Conservation (phyloP, 2,888 invertebrate species). For the Rapana venosa region DNA sequence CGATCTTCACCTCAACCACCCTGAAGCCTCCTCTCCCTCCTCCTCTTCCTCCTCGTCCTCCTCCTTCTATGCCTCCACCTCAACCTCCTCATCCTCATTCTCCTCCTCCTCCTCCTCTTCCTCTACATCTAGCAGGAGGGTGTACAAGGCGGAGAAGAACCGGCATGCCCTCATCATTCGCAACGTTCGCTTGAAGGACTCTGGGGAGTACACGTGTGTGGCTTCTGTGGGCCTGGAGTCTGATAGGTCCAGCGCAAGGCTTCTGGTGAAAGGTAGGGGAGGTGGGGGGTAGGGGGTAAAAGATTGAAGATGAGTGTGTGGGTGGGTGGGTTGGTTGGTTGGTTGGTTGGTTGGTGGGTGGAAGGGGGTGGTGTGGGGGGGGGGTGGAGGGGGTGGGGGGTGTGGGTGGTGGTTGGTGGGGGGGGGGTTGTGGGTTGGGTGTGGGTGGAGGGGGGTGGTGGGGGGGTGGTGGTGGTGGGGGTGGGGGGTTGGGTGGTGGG, state of each 20-base stretch:
- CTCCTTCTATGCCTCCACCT: too few relatives aligned
- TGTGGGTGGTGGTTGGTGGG: too few relatives aligned
- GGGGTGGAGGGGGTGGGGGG: too few relatives aligned
- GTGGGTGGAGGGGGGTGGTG: too few relatives aligned
- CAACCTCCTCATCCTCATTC: not conserved
- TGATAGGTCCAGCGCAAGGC: slow-evolving; percentile 59
- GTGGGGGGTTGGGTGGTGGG: too few relatives aligned
- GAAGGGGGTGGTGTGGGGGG: too few relatives aligned
- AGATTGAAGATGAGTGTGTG: too few relatives aligned
- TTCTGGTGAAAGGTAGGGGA: slow-evolving; percentile 62
- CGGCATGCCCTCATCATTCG: slow-evolving; percentile 62
- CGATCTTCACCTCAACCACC: slow-evolving; percentile 37
- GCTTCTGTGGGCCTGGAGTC: slow-evolving; percentile 59
- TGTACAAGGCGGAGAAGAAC: slow-evolving; percentile 53
- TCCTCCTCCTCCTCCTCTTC: not conserved
- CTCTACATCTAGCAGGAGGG: slow-evolving; percentile 49
- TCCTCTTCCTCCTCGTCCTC: not conserved
- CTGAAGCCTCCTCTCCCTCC: slow-evolving; percentile 28
- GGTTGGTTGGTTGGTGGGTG: too few relatives aligned
- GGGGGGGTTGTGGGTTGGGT: too few relatives aligned
- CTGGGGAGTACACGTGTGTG: slow-evolving; percentile 67
- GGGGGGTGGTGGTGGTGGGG: too few relatives aligned
- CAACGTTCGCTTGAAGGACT: slow-evolving; percentile 58
- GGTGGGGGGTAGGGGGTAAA: not conserved
- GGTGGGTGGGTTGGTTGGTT: too few relatives aligned